Percentiles rank a stretch among this genome's conserved stretches.
Conservation (phyloP, 2,888 invertebrate species). For the Microctonus hyperodae region DNA sequence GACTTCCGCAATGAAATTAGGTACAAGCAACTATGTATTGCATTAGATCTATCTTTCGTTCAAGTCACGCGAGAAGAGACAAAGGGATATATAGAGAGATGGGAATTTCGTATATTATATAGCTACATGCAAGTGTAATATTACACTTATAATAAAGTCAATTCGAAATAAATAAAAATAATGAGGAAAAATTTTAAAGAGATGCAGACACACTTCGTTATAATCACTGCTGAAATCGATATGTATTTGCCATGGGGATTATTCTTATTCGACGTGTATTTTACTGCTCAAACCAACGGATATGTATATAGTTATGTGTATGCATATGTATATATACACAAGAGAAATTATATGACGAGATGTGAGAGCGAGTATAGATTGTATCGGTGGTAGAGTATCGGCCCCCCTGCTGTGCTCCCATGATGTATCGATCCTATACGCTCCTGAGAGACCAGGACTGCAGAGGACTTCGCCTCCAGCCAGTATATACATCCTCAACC, state of each 20-base stretch:
- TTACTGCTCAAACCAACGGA: background rate
- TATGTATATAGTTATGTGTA: constrained; percentile 6
- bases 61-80: background rate
- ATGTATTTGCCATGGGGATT: background rate
- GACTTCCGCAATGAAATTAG: background rate
- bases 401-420: constrained; percentile 55
- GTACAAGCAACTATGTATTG: background rate
- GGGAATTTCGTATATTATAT: background rate
- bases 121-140: background rate
- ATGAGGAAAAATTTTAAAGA: background rate
- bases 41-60: background rate
- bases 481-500: constrained; percentile 19
- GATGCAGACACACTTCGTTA: background rate
- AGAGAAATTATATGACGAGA: constrained; percentile 17
- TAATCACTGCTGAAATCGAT: too few species aligned
- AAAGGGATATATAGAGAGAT: background rate
- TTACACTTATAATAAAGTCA: background rate
- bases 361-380: constrained; percentile 31
- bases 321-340: background rate
- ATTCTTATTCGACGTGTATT: background rate
- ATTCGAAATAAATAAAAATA: too few species aligned
- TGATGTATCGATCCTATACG: constrained; percentile 62
- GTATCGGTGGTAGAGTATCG: constrained; percentile 49
- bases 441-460: constrained; percentile 47
- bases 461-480: background rate